Base-by-base conservation (phyloP, 2,797 vertebrate species). In the Sardinella longiceps region DNA sequence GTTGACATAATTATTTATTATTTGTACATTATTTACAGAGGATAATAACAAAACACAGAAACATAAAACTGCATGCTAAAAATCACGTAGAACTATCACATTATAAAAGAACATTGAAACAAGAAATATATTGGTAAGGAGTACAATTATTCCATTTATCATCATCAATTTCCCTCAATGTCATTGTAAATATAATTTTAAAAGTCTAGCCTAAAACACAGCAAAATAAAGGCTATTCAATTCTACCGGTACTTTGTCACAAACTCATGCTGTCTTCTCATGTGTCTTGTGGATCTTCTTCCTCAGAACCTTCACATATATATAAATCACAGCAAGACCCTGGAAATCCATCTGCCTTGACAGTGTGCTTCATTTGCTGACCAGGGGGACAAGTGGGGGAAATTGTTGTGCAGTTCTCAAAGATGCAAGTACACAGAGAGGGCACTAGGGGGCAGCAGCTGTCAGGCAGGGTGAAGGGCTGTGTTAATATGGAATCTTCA, bases 361-460 rank as follows among this genome's bases (percentile, higher is more conserved):
- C 39, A 46, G 50, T 12, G 12, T 14, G 28, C 12, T 80, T 30
- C 33, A 37, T 12, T 9, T 51, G 50, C n/a, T 80, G 45, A 50
- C 82, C 82, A 48, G 50, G 86, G 12, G 81, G 80, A 33, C 86
- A 87, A 3, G 20, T 14, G 11, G 50, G 25, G 10, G 43, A 0
- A 39, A 74, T 10, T 45, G 25, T 18, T 74, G 25, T 23, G 84
- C 86, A 84, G 0, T 53, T 53, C 43, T 33, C 0, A 37, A 80
- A 81, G 39, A 45, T 43, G 82, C 84, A 86, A 45, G 28, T 89
- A 48, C 51, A 80, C 3, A 46, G 4, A 25, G 23, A 15, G 6
- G 81, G 51, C 88, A 92, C n/a, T 46, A 86, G 89, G 30, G 85
- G 82, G 87, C 89, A 90, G 87, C 84, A 88, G 77, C 89, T 86